These are phyloP conservation scores for Mycteria americana DNA, from an alignment of 2,797 vertebrate genomes.

Conservation along the genomic window DNA sequence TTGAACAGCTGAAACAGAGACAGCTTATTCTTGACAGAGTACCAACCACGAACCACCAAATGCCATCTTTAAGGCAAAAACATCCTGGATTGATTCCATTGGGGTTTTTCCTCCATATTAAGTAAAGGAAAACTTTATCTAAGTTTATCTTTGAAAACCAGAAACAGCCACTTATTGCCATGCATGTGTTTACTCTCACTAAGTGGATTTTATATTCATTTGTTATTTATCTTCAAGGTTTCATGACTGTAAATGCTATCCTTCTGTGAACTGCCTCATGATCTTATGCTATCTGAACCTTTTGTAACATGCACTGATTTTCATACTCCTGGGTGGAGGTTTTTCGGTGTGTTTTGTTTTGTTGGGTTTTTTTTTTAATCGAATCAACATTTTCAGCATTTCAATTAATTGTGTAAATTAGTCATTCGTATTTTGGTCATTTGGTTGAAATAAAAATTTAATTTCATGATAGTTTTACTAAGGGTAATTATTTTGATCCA, in stretches of 20 bases:
- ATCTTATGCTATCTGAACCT: background rate
- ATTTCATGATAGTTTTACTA: background rate
- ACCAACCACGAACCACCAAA: background rate
- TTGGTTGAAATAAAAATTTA: background rate
- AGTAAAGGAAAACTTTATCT: background rate
- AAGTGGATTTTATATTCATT: background rate
- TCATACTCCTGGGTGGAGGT: background rate
- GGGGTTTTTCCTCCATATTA: background rate
- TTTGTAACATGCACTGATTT: background rate
- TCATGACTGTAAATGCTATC: background rate
- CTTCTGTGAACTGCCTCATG: background rate
- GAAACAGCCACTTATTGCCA: background rate
- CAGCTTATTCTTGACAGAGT: background rate
- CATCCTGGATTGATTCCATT: background rate
- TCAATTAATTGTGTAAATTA: background rate
- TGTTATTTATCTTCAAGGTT: background rate
- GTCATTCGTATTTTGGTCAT: background rate
- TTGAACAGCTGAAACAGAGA: rapidly evolving
- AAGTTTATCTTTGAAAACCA: background rate
- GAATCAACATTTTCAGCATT: background rate
- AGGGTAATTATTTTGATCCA: background rate
- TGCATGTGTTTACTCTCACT: background rate
- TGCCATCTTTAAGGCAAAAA: background rate
- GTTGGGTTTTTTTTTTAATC: background rate
- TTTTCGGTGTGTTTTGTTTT: background rate